A percentile compares a stretch with the other conserved stretches of the same genome.
Evolutionary conservation across 1,140 invertebrate genomes (phyloP).

Genomic region (Steinernema feltiae): DNA sequence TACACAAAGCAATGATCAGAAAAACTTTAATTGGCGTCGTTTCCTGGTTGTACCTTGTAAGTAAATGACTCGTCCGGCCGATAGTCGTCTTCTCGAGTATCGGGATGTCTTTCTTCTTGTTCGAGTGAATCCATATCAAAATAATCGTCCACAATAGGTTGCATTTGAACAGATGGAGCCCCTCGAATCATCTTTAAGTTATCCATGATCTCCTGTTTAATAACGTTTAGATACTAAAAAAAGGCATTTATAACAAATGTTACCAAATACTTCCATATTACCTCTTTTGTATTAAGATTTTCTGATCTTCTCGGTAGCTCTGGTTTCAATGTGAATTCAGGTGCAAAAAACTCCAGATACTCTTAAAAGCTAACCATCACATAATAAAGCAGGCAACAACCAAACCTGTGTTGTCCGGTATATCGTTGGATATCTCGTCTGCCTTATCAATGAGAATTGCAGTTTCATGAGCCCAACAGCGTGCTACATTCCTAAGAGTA

Average conservation of each 20-base stretch:
- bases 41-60: background rate
- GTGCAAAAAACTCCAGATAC: constrained; percentile 89
- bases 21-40: too few species aligned
- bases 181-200: constrained; percentile 41
- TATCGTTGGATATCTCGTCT: constrained; percentile 80
- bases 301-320: constrained; percentile 76
- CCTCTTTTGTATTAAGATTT: constrained; percentile 78
- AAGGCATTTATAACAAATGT: background rate
- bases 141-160: constrained; percentile 29
- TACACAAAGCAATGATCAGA: too few species aligned
- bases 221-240: constrained; percentile 43
- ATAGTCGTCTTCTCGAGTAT: background rate
- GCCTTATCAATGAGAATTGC: constrained; percentile 74
- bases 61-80: background rate
- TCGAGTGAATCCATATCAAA: constrained; percentile 16
- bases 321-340: constrained; percentile 85
- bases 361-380: too few species aligned
- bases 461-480: constrained; percentile 99
- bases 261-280: too few species aligned
- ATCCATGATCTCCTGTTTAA: constrained; percentile 50
- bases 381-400: too few species aligned
- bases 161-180: constrained; percentile 55
- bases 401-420: constrained; percentile 71
- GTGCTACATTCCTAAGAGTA: constrained; percentile 89
- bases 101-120: background rate